Evolutionary conservation across 2,113 vertebrate species (phyloP).

Genomic region (Chlorodrepanis virens): DNA sequence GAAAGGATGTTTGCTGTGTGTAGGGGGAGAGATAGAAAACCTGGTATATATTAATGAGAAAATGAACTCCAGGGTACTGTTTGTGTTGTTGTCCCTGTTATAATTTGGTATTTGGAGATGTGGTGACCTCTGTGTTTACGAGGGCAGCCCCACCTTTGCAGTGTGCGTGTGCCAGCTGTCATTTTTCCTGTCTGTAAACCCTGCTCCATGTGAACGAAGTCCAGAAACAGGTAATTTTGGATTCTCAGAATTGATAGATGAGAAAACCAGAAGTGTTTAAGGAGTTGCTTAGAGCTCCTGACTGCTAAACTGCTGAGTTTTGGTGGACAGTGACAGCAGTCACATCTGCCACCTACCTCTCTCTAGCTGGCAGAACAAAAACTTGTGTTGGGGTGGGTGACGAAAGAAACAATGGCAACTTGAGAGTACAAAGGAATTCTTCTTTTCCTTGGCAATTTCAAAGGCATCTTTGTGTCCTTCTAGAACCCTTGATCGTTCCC

Average conservation of each 20-base stretch:
- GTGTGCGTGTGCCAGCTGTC: rapidly evolving
- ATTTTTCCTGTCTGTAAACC: not conserved
- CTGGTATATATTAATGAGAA: not conserved
- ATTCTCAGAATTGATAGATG: not conserved
- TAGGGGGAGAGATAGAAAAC: not conserved
- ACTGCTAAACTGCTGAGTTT: not conserved
- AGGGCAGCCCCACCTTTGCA: not conserved
- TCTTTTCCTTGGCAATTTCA: not conserved
- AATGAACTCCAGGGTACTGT: not conserved
- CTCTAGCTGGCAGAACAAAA: not conserved
- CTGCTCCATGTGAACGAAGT: not conserved
- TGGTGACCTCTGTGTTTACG: not conserved
- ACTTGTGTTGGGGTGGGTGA: not conserved
- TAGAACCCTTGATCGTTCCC: not conserved
- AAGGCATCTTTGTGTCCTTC: not conserved
- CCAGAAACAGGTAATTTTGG: not conserved
- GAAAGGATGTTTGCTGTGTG: not conserved
- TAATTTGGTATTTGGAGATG: not conserved
- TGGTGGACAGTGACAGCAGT: not conserved
- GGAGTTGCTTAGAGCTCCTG: not conserved
- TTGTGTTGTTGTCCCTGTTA: not conserved
- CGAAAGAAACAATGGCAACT: not conserved
- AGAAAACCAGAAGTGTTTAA: not conserved
- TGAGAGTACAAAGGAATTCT: not conserved
- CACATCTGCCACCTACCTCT: not conserved